Percentiles rank a stretch among this genome's conserved stretches.
These are phyloP conservation scores for Notamacropus eugenii DNA, from an alignment of 2,797 vertebrate genomes.

Conservation along the genomic window DNA sequence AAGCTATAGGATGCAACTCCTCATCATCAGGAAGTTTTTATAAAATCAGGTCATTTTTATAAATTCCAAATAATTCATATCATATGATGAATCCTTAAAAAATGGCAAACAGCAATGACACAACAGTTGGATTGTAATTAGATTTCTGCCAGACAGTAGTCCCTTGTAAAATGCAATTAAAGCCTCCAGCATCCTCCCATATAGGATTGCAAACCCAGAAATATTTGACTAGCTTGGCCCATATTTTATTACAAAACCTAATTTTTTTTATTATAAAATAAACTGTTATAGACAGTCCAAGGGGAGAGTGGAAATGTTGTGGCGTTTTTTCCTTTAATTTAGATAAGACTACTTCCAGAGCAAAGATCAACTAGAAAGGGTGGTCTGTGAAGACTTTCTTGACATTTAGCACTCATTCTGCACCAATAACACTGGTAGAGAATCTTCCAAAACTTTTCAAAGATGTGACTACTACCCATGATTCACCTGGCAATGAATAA, in stretches of 20 bases:
- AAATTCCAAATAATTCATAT: constrained; percentile 12
- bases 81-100: background rate
- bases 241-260: background rate
- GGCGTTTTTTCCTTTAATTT: background rate
- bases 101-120: constrained; percentile 33
- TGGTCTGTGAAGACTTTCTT: background rate
- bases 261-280: background rate
- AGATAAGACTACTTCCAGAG: background rate
- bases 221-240: background rate
- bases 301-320: background rate
- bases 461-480: background rate
- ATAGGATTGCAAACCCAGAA: background rate
- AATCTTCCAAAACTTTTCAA: background rate
- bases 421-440: background rate
- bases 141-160: constrained; percentile 16
- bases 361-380: background rate
- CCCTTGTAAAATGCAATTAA: constrained; percentile 12
- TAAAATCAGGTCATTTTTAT: background rate
- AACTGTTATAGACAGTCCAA: background rate
- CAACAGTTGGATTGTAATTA: constrained; percentile 19
- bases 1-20: background rate
- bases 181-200: background rate
- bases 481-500: background rate
- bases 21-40: background rate
- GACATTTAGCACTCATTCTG: background rate